A percentile compares a stretch with the other conserved stretches of the same genome.
Conservation (phyloP, 2,888 invertebrate species). For the Uloborus plumipes region DNA sequence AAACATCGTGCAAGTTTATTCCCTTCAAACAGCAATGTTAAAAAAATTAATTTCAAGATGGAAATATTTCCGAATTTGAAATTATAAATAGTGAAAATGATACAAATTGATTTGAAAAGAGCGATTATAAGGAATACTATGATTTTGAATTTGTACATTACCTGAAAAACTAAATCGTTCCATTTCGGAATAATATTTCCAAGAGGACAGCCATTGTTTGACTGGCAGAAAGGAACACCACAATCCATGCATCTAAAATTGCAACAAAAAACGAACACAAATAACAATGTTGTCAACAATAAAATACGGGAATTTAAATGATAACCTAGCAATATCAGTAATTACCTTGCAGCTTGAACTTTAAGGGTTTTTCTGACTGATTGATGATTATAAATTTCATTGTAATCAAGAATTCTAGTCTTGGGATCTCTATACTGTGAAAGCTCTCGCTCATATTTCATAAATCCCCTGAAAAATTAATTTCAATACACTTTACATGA, state of each 20-base stretch:
- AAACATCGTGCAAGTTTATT: no score
- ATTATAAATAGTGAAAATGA: no score
- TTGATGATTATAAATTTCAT: constrained; percentile 92
- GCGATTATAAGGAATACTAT: no score
- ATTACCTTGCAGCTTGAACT: constrained; percentile 85
- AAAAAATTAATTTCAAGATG: no score
- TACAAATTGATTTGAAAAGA: no score
- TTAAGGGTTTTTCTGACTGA: constrained; percentile 86
- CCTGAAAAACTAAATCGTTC: constrained; percentile 92
- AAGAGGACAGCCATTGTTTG: constrained; percentile 93
- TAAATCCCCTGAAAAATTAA: constrained; percentile 81
- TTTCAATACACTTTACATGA: no score
- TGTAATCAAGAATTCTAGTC: constrained; percentile 92
- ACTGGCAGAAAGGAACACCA: constrained; percentile 97
- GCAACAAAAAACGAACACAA: not conserved
- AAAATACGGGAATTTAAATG: not conserved
- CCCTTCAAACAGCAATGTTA: no score
- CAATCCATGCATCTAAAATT: constrained; percentile 90
- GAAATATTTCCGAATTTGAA: no score
- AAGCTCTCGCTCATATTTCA: constrained; percentile 93
- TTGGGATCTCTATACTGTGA: constrained; percentile 87
- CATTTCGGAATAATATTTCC: constrained; percentile 99
- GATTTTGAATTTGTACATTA: constrained; percentile 55
- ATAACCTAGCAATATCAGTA: not conserved
- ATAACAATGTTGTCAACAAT: not conserved